These are phyloP conservation scores for Phataginus tetradactyla DNA, from an alignment of 2,797 vertebrate species.

Conservation along the genomic window DNA sequence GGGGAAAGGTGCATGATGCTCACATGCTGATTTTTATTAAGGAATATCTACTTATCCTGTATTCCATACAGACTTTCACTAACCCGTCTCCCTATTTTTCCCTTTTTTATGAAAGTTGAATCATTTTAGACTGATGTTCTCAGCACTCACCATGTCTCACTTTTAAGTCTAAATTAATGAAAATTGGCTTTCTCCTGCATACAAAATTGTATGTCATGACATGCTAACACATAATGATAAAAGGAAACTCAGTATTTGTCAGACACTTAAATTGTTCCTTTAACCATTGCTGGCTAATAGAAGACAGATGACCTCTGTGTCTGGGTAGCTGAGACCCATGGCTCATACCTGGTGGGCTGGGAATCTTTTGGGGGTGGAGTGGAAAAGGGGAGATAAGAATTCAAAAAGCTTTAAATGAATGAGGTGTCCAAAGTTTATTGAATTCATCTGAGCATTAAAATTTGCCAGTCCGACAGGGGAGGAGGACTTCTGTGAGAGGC, in stretches of 20 bases:
- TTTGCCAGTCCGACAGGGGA: neutral
- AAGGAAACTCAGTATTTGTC: neutral
- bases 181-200: neutral
- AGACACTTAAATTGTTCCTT: neutral
- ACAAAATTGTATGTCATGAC: neutral
- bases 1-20: neutral
- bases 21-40: neutral
- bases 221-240: neutral
- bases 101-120: neutral
- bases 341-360: neutral
- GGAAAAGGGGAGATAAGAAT: neutral
- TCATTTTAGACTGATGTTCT: neutral
- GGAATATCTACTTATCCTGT: neutral
- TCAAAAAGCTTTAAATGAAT: neutral
- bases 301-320: neutral
- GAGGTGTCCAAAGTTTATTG: neutral
- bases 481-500: neutral
- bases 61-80: neutral
- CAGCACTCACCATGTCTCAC: neutral
- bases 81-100: neutral
- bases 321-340: neutral
- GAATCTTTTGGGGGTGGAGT: neutral
- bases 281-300: neutral
- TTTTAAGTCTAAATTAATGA: neutral
- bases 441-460: neutral